phyloP scores from a whole-genome alignment of 2,797 vertebrate species.

The Scarus forsteni region DNA sequence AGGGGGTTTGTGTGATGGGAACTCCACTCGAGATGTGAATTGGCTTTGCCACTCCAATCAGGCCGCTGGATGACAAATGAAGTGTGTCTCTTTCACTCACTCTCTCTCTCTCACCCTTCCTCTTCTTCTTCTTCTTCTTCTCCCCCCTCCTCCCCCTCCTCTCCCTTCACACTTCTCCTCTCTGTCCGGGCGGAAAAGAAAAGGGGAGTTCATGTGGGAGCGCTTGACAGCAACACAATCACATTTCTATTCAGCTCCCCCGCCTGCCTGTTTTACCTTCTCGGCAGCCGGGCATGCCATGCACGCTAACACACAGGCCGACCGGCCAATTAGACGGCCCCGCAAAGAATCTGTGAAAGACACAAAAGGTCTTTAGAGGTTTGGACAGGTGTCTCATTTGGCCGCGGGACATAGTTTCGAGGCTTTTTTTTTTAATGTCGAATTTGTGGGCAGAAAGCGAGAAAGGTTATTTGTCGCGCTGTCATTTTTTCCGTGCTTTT shows the following conservation, averaged over 20 bases:
- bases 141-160: constrained; percentile 8
- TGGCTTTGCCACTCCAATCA: constrained; percentile 96
- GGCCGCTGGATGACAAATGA: constrained; percentile 99
- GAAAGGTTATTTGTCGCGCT: constrained; percentile 89
- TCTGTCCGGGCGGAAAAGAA: constrained; percentile 85
- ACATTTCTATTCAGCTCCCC: constrained; percentile 98
- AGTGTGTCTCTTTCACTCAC: constrained; percentile 87
- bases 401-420: constrained; percentile 70
- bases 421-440: constrained; percentile 74
- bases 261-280: constrained; percentile 95
- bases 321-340: constrained; percentile 78
- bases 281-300: constrained; percentile 68
- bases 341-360: constrained; percentile 73
- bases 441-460: constrained; percentile 72
- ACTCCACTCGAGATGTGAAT: constrained; percentile 87
- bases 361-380: constrained; percentile 82
- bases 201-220: constrained; percentile 97
- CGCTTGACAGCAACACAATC: constrained; percentile 99
- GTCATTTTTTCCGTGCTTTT: constrained; percentile 88
- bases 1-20: constrained; percentile 74
- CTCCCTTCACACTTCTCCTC: constrained; percentile 72
- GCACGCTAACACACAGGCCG: constrained; percentile 62
- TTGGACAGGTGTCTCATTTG: constrained; percentile 83
- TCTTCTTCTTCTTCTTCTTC: not conserved
- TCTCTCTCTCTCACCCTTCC: constrained; percentile 82